Conservation (phyloP, 1,140 invertebrate genomes). For the Caerostris darwini region DNA sequence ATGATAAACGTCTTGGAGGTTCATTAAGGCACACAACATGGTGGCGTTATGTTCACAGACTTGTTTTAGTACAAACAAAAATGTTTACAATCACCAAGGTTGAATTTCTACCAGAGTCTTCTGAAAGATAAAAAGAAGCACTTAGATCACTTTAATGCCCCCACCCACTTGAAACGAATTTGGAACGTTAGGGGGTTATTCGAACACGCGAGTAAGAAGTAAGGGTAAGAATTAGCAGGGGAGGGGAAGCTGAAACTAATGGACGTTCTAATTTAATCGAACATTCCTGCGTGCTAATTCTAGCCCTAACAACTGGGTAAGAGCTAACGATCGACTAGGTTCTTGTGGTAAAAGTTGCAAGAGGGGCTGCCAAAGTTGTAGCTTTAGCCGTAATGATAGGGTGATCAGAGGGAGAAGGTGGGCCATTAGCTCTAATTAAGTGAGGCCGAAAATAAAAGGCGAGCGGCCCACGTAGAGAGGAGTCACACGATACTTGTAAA, state of each 20-base stretch:
- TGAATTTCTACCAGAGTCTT: neutral
- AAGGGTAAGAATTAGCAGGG: constrained; percentile 44
- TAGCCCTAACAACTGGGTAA: constrained; percentile 47
- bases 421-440: constrained; percentile 75
- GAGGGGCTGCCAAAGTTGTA: constrained; percentile 49
- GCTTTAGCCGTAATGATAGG: constrained; percentile 64
- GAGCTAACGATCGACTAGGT: constrained; percentile 54
- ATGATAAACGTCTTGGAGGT: constrained; percentile 38
- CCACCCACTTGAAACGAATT: constrained; percentile 20
- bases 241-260: constrained; percentile 58
- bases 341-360: constrained; percentile 66
- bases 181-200: neutral
- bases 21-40: constrained; percentile 46
- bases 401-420: constrained; percentile 52
- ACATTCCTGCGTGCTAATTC: constrained; percentile 74
- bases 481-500: constrained; percentile 63
- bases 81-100: neutral
- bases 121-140: constrained; percentile 34
- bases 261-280: constrained; percentile 75
- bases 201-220: constrained; percentile 38
- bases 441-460: constrained; percentile 56
- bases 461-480: constrained; percentile 11
- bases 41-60: neutral
- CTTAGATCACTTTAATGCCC: constrained; percentile 28
- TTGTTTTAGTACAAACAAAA: constrained; percentile 16